phyloP scores from a whole-genome alignment of 2,113 vertebrate species.

The Albula goreensis region DNA sequence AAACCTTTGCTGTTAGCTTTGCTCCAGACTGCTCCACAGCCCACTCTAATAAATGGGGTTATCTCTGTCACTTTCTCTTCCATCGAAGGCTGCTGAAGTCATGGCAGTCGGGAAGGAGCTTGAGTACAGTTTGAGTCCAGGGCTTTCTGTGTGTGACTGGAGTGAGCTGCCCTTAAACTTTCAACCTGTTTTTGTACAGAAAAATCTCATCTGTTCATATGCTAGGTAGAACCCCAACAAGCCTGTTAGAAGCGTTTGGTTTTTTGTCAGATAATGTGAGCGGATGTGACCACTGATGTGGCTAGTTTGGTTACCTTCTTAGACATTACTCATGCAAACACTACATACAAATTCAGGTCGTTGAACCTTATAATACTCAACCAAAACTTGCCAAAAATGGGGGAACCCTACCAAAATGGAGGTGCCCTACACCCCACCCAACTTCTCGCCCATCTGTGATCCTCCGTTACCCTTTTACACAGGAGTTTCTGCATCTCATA shows the following conservation, averaged over 20 bases:
- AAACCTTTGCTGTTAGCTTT: constrained; percentile 1
- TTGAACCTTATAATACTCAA: not conserved
- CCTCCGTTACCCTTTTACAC: no score
- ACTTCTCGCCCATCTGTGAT: no score
- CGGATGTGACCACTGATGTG: no score
- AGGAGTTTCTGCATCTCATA: no score
- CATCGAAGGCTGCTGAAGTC: not conserved
- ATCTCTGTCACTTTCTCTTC: constrained; percentile 4
- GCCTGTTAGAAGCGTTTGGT: no score
- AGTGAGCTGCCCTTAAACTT: no score
- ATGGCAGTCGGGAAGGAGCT: not conserved
- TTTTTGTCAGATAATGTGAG: no score
- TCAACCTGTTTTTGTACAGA: not conserved
- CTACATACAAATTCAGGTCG: not conserved
- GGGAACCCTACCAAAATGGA: not conserved
- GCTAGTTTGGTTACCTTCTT: no score
- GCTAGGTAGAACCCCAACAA: not conserved
- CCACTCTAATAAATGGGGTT: not conserved
- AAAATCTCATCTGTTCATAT: not conserved
- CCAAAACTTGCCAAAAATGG: not conserved
- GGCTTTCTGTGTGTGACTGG: no score
- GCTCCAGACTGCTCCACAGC: not conserved
- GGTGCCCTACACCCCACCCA: not conserved
- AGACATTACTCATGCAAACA: no score
- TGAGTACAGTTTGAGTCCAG: not conserved